These are phyloP conservation scores for Apis mellifera DNA, from an alignment of 1,140 invertebrate genomes.

Conservation along the genomic window Amel_HAv3.1 CM009939.2:11888001-11888500, in stretches of 20 bases:
- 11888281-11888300: not conserved
- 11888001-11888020: not conserved
- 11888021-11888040: slow-evolving; percentile 23
- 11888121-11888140: too few species aligned
- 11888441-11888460: too few species aligned
- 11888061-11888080: slow-evolving; percentile 5
- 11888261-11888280: not conserved
- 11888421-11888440: too few species aligned
- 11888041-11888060: not conserved
- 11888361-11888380: not conserved
- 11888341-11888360: not conserved
- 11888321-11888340: too few species aligned
- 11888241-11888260: not conserved
- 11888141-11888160: too few species aligned
- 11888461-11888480: too few species aligned
- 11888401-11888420: not conserved
- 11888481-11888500: too few species aligned
- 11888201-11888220: not conserved
- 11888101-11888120: too few species aligned
- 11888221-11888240: not conserved
- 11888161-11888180: too few species aligned
- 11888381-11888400: not conserved
- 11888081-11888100: too few species aligned
- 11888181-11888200: not conserved
- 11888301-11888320: slow-evolving; percentile 4